These are phyloP conservation scores for Psophia crepitans DNA, from an alignment of 2,113 vertebrate species.

Conservation along the genomic window DNA sequence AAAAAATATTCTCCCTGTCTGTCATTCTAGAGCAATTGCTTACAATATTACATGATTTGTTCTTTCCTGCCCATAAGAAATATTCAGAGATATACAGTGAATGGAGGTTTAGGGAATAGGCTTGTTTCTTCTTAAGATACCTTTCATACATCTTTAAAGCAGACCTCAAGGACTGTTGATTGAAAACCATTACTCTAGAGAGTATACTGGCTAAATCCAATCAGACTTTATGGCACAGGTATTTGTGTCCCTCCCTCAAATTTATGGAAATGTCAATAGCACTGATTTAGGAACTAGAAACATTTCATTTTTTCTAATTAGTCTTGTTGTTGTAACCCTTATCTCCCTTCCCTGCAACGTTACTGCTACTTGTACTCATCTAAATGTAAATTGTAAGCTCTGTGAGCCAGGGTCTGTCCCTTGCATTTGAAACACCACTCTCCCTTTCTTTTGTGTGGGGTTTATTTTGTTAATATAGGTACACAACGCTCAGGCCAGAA, in stretches of 20 bases:
- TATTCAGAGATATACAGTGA: background rate
- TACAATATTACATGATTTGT: background rate
- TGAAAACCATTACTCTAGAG: background rate
- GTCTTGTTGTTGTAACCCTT: conserved; percentile 18
- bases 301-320: conserved; percentile 6
- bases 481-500: background rate
- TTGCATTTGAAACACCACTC: background rate
- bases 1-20: background rate
- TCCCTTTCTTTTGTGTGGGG: background rate
- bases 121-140: background rate
- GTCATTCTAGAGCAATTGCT: background rate
- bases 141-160: background rate
- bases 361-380: background rate
- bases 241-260: background rate
- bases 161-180: background rate
- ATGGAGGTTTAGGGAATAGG: background rate
- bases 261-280: background rate
- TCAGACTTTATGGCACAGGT: background rate
- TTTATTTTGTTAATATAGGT: background rate
- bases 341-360: background rate
- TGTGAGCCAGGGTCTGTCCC: background rate
- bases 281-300: background rate
- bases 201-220: background rate
- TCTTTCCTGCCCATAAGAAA: background rate
- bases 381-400: conserved; percentile 20